phyloP scores from a whole-genome alignment of 2,797 vertebrate species.

The Notolabrus celidotus region DNA sequence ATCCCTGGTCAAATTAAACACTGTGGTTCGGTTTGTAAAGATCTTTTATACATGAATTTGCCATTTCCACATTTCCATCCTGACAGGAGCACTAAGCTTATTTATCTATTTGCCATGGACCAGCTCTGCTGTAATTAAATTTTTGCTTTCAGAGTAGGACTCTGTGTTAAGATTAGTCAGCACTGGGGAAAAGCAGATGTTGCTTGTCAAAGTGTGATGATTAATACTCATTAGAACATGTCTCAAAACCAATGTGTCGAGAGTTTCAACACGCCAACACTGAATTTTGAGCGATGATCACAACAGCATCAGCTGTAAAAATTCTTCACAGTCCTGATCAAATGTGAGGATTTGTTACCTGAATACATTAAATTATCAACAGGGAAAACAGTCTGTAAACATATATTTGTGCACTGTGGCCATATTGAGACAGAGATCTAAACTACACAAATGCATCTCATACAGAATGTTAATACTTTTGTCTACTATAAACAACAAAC shows the following conservation, averaged over 20 bases:
- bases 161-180: conserved; percentile 29
- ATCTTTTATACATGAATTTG: background rate
- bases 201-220: conserved; percentile 29
- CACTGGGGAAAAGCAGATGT: conserved; percentile 25
- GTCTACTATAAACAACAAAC: background rate
- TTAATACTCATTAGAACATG: conserved; percentile 31
- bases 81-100: background rate
- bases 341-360: background rate
- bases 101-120: background rate
- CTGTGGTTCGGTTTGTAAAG: background rate
- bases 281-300: conserved; percentile 14
- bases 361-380: background rate
- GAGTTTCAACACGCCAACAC: conserved; percentile 21
- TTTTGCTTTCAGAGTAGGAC: background rate
- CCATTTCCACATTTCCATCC: background rate
- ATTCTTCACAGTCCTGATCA: background rate
- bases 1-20: background rate
- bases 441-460: no score
- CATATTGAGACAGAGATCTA: no score
- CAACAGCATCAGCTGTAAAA: background rate
- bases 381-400: accelerated
- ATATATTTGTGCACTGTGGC: no score
- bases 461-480: background rate
- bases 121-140: conserved; percentile 9
- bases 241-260: conserved; percentile 3